Evolutionary conservation across 2,113 vertebrate species (phyloP).

Genomic region (Oriolus oriolus): DNA sequence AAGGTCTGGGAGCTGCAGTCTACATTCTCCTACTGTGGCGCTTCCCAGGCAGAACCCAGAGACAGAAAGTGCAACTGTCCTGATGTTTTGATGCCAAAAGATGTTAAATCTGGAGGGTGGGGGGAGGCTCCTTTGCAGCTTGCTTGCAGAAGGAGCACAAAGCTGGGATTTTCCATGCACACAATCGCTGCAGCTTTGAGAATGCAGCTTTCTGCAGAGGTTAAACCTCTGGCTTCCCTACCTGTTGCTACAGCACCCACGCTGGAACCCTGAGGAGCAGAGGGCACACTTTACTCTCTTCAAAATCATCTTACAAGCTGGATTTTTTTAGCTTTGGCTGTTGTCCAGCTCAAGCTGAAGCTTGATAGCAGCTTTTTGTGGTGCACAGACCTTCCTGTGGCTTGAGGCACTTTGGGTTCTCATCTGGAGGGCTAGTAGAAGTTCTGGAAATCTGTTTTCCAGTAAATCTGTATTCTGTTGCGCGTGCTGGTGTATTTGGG

Average conservation of each 20-base stretch:
- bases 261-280: background rate
- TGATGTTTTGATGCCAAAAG: background rate
- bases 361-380: background rate
- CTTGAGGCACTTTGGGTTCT: background rate
- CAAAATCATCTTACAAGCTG: background rate
- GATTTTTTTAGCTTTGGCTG: background rate
- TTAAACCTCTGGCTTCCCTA: background rate
- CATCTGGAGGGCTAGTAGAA: background rate
- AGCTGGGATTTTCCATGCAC: background rate
- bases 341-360: background rate
- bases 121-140: background rate
- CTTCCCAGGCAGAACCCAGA: background rate
- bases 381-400: background rate
- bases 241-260: background rate
- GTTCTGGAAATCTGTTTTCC: background rate
- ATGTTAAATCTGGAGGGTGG: background rate
- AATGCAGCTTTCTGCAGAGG: background rate
- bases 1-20: background rate
- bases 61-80: background rate
- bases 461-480: background rate
- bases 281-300: background rate
- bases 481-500: fast-evolving
- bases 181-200: background rate
- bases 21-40: fast-evolving
- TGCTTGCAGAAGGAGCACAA: background rate